Evolutionary conservation across 2,113 vertebrate genomes (phyloP), one percentile per base, ranked within the genome.

Genomic region (Bubo scandiacus): DNA sequence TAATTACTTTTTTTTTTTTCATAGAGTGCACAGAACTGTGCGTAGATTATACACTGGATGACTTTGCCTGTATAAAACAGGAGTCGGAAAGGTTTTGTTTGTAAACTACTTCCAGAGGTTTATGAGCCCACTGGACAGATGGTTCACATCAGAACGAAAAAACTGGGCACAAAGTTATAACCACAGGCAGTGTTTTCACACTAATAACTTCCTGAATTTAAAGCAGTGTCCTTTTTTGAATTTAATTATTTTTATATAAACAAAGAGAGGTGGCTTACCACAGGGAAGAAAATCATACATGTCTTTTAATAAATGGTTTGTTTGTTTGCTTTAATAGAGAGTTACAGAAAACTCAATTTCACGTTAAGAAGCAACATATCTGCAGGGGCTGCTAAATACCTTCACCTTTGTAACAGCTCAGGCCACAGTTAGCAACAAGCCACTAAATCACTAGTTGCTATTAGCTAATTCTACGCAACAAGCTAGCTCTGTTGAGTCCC

Each of bases 101-200:
- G 36, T 21, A 21, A 86, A 30, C 12, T 22, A 0, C 57, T 59
- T 6, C 21, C 47, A 40, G 47, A 26, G 8, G 20, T 13, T 32
- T 43, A 2, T 5, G 67, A 83, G 63, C 52, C 36, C 49, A 42
- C 38, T 0, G 18, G 18, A 20, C 5, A 2, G 18, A 20, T 4
- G 2, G 22, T 15, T 59, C 22, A 4, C 7, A 3, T 5, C 59
- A 61, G 54, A 26, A 4, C 5, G 19, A 45, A 38, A 63, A 45
- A 7, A 38, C 15, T 1, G 9, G 16, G 5, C 57, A 51, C 6
- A 5, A 45, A 81, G 4, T 3, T 49, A 11, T 1, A 32, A 5
- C 6, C 62, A 40, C 43, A 4, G 2, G 8, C 9, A 63, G 17
- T 0, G 0, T n/a, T 30, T 18, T 12, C 38, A 20, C 58, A n/a